Conservation (phyloP, 2,888 invertebrate genomes). For the Drosophila siamana region DNA sequence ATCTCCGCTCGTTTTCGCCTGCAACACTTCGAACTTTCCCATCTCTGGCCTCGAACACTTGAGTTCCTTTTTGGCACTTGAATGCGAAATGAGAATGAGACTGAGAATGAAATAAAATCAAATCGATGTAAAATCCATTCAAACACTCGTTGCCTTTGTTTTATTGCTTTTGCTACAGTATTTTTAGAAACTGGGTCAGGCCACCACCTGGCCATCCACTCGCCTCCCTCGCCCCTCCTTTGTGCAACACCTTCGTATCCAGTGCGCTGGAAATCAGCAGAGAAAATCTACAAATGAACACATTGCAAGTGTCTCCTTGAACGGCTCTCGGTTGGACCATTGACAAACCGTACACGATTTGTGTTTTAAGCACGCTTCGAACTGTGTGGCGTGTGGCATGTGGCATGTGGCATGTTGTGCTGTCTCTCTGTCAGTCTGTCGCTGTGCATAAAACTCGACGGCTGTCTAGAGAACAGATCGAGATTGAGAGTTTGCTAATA, state of each 20-base stretch:
- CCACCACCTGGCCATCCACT: constrained; percentile 57
- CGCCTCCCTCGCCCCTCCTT: not conserved
- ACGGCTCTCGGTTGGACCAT: constrained; percentile 43
- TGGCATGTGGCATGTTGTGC: not conserved
- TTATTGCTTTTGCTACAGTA: constrained; percentile 59
- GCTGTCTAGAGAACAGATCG: constrained; percentile 5
- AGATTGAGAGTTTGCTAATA: constrained; percentile 40
- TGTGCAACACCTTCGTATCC: constrained; percentile 4
- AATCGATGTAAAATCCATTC: constrained; percentile 76
- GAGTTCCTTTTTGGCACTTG: constrained; percentile 33
- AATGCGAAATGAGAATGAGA: constrained; percentile 53
- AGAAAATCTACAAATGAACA: constrained; percentile 67
- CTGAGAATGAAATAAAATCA: constrained; percentile 72
- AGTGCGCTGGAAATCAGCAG: constrained; percentile 44
- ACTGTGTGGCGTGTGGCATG: constrained; percentile 21
- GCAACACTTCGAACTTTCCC: not conserved
- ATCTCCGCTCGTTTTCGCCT: constrained; percentile 9
- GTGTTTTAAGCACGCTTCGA: constrained; percentile 58
- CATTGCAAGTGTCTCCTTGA: constrained; percentile 67
- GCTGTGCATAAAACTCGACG: constrained; percentile 31
- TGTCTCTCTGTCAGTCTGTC: not conserved
- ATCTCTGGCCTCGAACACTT: constrained; percentile 3
- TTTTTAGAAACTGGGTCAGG: constrained; percentile 75
- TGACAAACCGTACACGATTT: constrained; percentile 58
- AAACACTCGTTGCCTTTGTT: constrained; percentile 69